Conservation (phyloP, 2,888 invertebrate species). For the Crematogaster levior region DNA sequence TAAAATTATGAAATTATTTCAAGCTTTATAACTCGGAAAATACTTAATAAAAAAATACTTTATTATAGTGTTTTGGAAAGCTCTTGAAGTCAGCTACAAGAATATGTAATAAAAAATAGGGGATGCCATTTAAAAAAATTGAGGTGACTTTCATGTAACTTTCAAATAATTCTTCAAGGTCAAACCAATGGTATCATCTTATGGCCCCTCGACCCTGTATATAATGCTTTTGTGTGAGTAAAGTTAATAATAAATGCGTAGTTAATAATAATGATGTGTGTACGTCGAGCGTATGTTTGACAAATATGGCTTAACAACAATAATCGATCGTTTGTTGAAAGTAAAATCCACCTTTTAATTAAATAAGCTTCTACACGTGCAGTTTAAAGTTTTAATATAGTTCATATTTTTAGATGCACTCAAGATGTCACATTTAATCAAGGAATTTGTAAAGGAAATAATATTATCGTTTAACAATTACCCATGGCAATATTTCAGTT, state of each 20-base stretch:
- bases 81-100: too few species aligned
- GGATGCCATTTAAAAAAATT: too few species aligned
- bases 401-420: background rate
- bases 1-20: too few species aligned
- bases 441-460: background rate
- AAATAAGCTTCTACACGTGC: background rate
- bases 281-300: background rate
- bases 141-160: too few species aligned
- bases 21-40: too few species aligned
- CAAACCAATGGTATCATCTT: too few species aligned
- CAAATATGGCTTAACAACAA: background rate
- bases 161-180: too few species aligned
- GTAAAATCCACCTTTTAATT: too few species aligned
- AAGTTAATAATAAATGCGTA: background rate
- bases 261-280: background rate
- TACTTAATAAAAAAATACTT: too few species aligned
- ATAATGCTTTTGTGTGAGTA: background rate
- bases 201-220: too few species aligned
- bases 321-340: slow-evolving; percentile 11
- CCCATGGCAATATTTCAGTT: background rate
- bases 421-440: background rate
- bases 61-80: too few species aligned
- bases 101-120: too few species aligned
- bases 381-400: background rate
- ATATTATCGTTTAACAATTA: background rate